A percentile compares a stretch with the other conserved stretches of the same genome.
These are phyloP conservation scores for Balearica regulorum DNA, from an alignment of 2,797 vertebrate species.

Conservation along the genomic window DNA sequence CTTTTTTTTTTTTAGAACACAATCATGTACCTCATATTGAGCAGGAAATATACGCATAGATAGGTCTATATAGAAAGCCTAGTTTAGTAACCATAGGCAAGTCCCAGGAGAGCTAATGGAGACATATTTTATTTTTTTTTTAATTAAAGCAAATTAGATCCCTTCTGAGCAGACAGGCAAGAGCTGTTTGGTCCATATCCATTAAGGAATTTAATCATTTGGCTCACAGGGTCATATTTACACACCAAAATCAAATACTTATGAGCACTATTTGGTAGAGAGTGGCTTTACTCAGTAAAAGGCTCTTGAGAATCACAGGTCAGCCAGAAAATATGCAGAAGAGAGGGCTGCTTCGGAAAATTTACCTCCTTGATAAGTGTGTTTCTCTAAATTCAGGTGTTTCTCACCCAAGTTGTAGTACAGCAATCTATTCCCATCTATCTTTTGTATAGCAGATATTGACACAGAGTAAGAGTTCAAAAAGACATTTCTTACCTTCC, in stretches of 20 bases:
- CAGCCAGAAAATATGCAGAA: neutral
- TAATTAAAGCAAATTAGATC: neutral
- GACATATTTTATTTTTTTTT: neutral
- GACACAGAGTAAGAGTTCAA: neutral
- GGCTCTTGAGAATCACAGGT: neutral
- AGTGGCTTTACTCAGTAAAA: neutral
- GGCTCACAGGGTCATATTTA: neutral
- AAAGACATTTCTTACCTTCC: neutral
- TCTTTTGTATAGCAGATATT: neutral
- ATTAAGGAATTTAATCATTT: neutral
- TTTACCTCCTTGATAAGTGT: neutral
- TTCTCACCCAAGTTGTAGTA: neutral
- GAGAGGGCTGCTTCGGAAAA: neutral
- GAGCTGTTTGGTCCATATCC: neutral
- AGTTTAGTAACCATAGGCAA: neutral
- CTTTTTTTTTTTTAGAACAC: neutral
- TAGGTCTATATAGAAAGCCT: neutral
- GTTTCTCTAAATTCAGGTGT: neutral
- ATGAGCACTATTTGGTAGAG: neutral
- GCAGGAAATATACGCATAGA: neutral
- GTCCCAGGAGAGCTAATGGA: neutral
- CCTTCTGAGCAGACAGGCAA: neutral
- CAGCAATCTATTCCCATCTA: neutral
- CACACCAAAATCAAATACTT: neutral
- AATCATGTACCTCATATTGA: neutral